A percentile compares a stretch with the other conserved stretches of the same genome.
phyloP scores from a whole-genome alignment of 2,113 vertebrate species.

The Lophochroa leadbeateri region DNA sequence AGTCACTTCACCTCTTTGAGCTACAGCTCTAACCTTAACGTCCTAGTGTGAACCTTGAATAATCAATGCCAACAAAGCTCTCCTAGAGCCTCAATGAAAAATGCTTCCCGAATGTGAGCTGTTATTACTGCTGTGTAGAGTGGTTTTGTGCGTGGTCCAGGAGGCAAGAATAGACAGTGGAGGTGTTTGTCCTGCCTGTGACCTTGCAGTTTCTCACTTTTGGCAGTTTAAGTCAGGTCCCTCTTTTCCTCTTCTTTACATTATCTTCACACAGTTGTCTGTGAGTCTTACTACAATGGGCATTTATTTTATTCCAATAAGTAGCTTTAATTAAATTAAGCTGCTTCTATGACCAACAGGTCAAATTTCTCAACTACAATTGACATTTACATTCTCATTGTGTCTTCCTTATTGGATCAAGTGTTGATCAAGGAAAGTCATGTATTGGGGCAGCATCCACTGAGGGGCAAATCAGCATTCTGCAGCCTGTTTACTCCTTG shows the following conservation, averaged over 20 bases:
- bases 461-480: not conserved
- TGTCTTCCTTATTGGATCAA: conserved; percentile 52
- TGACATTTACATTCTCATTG: conserved; percentile 54
- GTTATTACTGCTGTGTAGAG: not conserved
- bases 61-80: not conserved
- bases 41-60: not conserved
- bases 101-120: accelerated
- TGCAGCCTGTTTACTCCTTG: not conserved
- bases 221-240: not conserved
- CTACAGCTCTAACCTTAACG: not conserved
- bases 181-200: not conserved
- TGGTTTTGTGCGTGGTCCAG: accelerated
- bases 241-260: not conserved
- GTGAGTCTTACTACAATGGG: not conserved
- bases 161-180: not conserved
- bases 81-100: not conserved
- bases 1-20: not conserved
- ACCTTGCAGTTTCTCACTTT: not conserved
- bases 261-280: not conserved
- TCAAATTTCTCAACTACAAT: conserved; percentile 59
- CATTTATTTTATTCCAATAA: conserved; percentile 30
- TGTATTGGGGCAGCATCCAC: conserved; percentile 22
- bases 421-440: conserved; percentile 44
- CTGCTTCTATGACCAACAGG: conserved; percentile 21
- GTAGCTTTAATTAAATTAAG: conserved; percentile 37